phyloP scores from a whole-genome alignment of 2,113 vertebrate species.

The Malurus melanocephalus region DNA sequence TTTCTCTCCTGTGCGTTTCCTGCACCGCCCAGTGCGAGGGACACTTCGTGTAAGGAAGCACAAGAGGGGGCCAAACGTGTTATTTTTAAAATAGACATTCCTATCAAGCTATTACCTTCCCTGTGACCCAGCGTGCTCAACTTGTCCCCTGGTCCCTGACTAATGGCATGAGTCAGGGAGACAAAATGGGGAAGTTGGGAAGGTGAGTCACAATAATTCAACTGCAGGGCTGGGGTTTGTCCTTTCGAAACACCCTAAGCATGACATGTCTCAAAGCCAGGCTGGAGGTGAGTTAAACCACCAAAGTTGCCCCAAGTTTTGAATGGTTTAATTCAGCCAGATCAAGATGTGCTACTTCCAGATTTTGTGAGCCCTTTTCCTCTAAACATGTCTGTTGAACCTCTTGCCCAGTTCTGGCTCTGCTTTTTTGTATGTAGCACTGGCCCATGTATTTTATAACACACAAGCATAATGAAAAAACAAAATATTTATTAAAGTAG shows the following conservation, averaged over 20 bases:
- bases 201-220: background rate
- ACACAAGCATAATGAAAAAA: background rate
- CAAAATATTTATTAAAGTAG: constrained; percentile 40
- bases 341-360: fast-evolving
- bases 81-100: background rate
- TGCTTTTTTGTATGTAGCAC: background rate
- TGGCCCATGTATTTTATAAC: background rate
- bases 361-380: background rate
- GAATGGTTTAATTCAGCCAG: background rate
- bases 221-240: background rate
- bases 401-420: background rate
- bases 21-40: fast-evolving
- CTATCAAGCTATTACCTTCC: fast-evolving
- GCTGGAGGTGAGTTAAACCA: background rate
- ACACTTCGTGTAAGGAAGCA: background rate
- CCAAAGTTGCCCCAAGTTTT: fast-evolving
- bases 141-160: background rate
- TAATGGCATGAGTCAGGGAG: background rate
- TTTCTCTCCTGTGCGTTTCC: background rate
- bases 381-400: background rate
- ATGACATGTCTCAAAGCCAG: fast-evolving
- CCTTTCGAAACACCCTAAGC: fast-evolving
- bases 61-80: fast-evolving
- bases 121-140: background rate
- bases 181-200: background rate